These are phyloP conservation scores for Watsonalla binaria DNA, from an alignment of 2,888 invertebrate genomes.

Conservation along the genomic window DNA sequence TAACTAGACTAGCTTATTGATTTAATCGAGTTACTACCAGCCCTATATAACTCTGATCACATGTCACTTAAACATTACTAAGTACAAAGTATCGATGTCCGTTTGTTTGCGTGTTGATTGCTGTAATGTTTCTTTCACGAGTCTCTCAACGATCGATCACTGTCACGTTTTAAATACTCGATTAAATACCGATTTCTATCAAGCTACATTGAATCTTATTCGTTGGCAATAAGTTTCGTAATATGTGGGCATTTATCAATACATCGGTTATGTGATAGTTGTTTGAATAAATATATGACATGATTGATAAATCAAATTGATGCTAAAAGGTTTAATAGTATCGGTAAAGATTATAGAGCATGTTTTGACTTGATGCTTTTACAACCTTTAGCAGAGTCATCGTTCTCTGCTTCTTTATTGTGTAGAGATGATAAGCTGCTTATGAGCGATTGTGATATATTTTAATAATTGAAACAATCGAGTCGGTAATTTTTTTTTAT, in stretches of 20 bases:
- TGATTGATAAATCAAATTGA: background rate
- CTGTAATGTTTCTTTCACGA: constrained; percentile 34
- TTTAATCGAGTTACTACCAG: no score
- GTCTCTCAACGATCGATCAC: constrained; percentile 35
- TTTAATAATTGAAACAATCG: no score
- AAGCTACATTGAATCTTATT: constrained; percentile 13
- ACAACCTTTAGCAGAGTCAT: no score
- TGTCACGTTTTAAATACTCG: constrained; percentile 39
- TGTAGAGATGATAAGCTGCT: no score
- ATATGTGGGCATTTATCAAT: background rate
- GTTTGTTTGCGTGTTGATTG: constrained; percentile 18
- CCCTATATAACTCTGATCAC: constrained; percentile 7
- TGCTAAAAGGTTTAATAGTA: background rate
- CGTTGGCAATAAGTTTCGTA: background rate
- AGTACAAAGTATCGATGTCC: constrained; percentile 15
- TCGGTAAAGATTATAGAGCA: background rate
- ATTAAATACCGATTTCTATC: constrained; percentile 15
- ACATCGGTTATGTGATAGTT: background rate
- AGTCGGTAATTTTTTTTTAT: no score
- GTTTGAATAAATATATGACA: background rate
- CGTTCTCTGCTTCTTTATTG: no score
- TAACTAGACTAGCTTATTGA: no score
- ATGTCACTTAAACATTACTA: constrained; percentile 16
- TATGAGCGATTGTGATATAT: no score
- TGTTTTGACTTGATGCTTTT: no score